Percentiles rank a stretch among this genome's conserved stretches.
Evolutionary conservation across 2,888 invertebrate genomes (phyloP).

Genomic region (Gerris lacustris): DNA sequence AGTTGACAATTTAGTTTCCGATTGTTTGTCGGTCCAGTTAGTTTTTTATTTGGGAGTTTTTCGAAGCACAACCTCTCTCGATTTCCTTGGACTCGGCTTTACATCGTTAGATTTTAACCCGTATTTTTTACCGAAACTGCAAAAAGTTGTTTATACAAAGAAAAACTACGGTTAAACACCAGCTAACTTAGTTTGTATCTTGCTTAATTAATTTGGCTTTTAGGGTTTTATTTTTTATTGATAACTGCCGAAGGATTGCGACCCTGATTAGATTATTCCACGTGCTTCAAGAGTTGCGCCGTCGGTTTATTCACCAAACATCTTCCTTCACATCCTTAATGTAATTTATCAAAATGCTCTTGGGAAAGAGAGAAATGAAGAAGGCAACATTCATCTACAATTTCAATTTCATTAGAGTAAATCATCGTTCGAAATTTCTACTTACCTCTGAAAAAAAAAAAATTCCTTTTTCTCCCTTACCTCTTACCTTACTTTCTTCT

Average conservation of each 20-base stretch:
- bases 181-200: not conserved
- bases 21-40: too few species aligned
- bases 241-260: not conserved
- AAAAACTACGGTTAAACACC: not conserved
- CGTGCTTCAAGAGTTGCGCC: not conserved
- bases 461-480: too few species aligned
- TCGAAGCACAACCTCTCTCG: too few species aligned
- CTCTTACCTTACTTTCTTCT: not conserved
- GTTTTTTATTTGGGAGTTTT: too few species aligned
- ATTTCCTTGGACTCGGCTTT: too few species aligned
- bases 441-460: too few species aligned
- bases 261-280: not conserved
- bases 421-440: not conserved
- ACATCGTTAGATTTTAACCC: too few species aligned
- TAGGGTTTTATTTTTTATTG: not conserved
- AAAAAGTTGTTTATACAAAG: not conserved
- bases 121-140: too few species aligned
- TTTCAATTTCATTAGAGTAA: not conserved
- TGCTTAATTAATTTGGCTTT: not conserved
- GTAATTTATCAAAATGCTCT: conserved; percentile 1
- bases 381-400: not conserved
- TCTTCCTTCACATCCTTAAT: not conserved
- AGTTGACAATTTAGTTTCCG: too few species aligned
- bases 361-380: not conserved
- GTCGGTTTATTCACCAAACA: not conserved